These are phyloP conservation scores for Pollenia angustigena DNA, from an alignment of 2,888 invertebrate genomes.

Conservation along the genomic window DNA sequence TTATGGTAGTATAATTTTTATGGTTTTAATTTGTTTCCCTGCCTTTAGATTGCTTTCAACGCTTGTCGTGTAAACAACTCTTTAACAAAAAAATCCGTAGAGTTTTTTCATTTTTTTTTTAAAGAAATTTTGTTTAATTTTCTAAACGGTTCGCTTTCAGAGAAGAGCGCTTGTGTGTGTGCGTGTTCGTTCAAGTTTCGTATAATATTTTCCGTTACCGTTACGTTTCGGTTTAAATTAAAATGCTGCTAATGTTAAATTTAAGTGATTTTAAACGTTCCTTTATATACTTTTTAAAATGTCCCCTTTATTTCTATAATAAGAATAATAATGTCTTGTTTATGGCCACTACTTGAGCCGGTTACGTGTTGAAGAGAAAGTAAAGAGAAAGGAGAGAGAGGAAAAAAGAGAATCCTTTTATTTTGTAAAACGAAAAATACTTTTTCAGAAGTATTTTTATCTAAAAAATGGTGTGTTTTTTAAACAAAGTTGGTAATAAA, in stretches of 20 bases:
- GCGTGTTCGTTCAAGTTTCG: background rate
- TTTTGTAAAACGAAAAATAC: background rate
- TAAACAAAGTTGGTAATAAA: background rate
- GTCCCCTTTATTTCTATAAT: constrained; percentile 4
- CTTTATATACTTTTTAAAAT: constrained; percentile 30
- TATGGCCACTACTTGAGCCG: constrained; percentile 41
- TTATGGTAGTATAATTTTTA: constrained; percentile 51
- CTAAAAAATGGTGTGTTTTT: background rate
- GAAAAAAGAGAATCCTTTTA: constrained; percentile 4
- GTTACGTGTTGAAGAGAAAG: constrained; percentile 30
- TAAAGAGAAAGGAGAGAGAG: constrained; percentile 4
- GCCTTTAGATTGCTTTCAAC: constrained; percentile 71
- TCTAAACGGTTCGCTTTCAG: constrained; percentile 24
- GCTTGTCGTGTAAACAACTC: constrained; percentile 69
- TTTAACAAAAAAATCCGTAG: constrained; percentile 9
- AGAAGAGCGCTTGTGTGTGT: background rate
- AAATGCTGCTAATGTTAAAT: constrained; percentile 38
- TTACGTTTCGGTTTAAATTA: constrained; percentile 41
- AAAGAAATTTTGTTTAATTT: constrained; percentile 47
- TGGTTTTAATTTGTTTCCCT: constrained; percentile 65
- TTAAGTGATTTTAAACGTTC: constrained; percentile 5
- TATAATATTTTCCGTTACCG: constrained; percentile 15
- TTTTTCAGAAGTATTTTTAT: background rate
- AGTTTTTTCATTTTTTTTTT: background rate
- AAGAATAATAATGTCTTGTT: constrained; percentile 38